Percentiles rank a stretch among this genome's conserved stretches.
These are phyloP conservation scores for Macquaria australasica DNA, from an alignment of 2,113 vertebrate genomes.

Conservation along the genomic window DNA sequence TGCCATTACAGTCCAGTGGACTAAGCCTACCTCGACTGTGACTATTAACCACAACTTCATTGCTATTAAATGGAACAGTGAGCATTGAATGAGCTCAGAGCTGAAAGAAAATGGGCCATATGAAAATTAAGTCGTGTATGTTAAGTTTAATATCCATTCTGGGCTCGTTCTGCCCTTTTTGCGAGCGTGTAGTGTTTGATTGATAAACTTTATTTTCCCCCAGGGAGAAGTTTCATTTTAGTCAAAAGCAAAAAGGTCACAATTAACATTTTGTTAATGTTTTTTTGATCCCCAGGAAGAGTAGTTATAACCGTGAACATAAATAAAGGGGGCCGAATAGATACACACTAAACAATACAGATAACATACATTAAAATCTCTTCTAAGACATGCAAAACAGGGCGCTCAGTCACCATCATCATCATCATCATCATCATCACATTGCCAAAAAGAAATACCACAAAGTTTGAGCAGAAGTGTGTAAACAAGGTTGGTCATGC, in stretches of 20 bases:
- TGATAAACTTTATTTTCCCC: conserved; percentile 62
- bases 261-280: conserved; percentile 75
- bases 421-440: conserved; percentile 17
- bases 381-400: conserved; percentile 43
- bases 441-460: conserved; percentile 15
- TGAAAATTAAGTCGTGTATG: conserved; percentile 58
- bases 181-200: conserved; percentile 54
- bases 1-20: conserved; percentile 47
- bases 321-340: conserved; percentile 19
- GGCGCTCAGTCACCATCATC: conserved; percentile 4
- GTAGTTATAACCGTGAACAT: conserved; percentile 37
- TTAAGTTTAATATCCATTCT: conserved; percentile 63
- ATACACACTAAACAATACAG: conserved; percentile 35
- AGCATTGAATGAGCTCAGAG: conserved; percentile 10
- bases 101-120: conserved; percentile 46
- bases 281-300: conserved; percentile 27
- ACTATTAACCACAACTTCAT: conserved; percentile 38
- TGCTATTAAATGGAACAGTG: conserved; percentile 52
- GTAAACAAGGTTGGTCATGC: conserved; percentile 5
- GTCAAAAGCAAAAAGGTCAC: conserved; percentile 74
- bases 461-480: conserved; percentile 9
- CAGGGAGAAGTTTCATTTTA: conserved; percentile 48
- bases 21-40: conserved; percentile 44
- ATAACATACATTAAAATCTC: conserved; percentile 36
- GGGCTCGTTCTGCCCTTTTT: conserved; percentile 62